Evolutionary conservation across 2,113 vertebrate species (phyloP), one percentile per base, ranked within the genome.

Genomic region (Pollachius pollachius): DNA sequence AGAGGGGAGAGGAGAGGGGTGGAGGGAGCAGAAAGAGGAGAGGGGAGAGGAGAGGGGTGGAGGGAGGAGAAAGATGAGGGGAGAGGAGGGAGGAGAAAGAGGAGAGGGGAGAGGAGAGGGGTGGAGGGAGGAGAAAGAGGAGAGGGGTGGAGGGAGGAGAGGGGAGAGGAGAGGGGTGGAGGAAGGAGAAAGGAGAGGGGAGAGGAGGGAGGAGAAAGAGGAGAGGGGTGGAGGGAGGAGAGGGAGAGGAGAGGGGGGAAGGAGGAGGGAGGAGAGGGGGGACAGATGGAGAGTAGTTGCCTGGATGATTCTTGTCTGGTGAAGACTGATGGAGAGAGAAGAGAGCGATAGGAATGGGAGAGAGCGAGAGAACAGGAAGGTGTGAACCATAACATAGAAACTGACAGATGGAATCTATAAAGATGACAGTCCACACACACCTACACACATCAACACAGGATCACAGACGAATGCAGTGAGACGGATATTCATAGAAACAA

Each of bases 241-340:
- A 17, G 13, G 41, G 21, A 56, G 52, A 23, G 71, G 64, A 17
- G 54, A 37, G 18, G 73, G 21, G 62, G 66, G 17, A 52, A 19
- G 15, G 52, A 68, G 19, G 68, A 70, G 17, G 5, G 41, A 64
- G 25, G 37, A 19, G 71, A 67, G 72, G 65, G 68, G 56, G 70
- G 82, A 68, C 81, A 89, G 84, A 87, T 85, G 85, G 83, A 80
- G 72, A 75, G 62, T 81, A 81, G 82, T 75, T 84, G 85, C 85
- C 83, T 85, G 84, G 79, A 68, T 80, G 84, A 88, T 79, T 87
- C 73, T 84, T 64, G 82, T 70, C 67, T 83, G 60, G 74, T 84
- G 79, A 34, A 84, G 86, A 78, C 77, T 84, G 84, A 86, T 82
- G 72, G 62, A 67, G 71, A 84, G 73, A 86, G 79, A 79, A 34